Evolutionary conservation across 2,888 invertebrate genomes (phyloP), one percentile per base, ranked within the genome.

Genomic region (Crossocerus cetratus): DNA sequence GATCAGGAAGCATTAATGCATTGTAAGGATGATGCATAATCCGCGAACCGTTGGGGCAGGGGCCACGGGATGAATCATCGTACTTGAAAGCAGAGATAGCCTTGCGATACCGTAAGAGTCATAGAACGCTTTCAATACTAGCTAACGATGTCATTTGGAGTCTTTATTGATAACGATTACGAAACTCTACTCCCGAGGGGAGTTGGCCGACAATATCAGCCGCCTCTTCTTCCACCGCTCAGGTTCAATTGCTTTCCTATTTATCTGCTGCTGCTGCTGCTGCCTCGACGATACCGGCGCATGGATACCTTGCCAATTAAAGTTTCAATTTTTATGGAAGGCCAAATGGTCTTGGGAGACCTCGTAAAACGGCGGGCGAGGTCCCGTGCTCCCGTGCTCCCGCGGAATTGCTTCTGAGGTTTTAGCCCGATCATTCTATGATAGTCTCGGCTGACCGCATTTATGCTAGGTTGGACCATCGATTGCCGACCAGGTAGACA

Each of bases 21-120:
- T 62, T 18, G 20, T 56, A 21, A 20, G 22, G 43, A 53, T 42
- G 59, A 69, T 43, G 44, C 57, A 49, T 75, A 66, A 69, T 53
- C 45, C 8, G 5, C 42, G 57, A 54, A 57, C 63, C 66, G 53
- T 14, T 2, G 11, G 4, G 3, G 20, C n/a, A 60, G 53, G 43
- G 49, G 44, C 49, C 61, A 54, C 63, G 14, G 65, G 65, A 60
- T 76, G 76, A 76, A 71, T 76, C 76, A 76, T 22, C 67, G 43
- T 65, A 23, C 65, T n/a, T n/a, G 8, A 58, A 70, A 61, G 20
- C 3, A 16, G 8, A 45, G 62, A 42, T 20, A 54, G 23, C 32
- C 23, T 14, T 23, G 1, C 44, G 32, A 62, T 54, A 55, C 32
- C n/a, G 57, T 16, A 42, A 65, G 32, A 44, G 16, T 67, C 42